These are phyloP conservation scores for Odocoileus hemionus DNA, from an alignment of 2,113 vertebrate species.

Conservation along the genomic window DNA sequence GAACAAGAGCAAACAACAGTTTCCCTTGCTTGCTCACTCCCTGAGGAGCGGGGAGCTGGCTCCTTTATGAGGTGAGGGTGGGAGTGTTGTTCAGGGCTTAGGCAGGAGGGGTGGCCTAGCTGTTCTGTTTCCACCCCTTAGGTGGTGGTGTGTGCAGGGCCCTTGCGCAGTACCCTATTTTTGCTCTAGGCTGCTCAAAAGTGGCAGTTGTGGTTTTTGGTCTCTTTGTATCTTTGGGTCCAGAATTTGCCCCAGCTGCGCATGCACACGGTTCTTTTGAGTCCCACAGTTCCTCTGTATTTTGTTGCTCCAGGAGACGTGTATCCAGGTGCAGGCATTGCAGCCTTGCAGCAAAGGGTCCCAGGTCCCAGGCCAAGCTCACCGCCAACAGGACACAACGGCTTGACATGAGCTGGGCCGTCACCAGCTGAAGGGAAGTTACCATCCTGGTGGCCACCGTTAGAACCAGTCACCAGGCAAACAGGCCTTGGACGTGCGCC, in stretches of 20 bases:
- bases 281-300: not conserved
- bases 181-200: not conserved
- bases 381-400: accelerated
- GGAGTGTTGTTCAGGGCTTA: not conserved
- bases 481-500: not conserved
- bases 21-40: not conserved
- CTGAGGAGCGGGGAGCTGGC: not conserved
- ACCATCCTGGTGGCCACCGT: not conserved
- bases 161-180: not conserved
- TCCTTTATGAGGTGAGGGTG: not conserved
- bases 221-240: not conserved
- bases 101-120: not conserved
- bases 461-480: not conserved
- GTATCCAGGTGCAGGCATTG: not conserved
- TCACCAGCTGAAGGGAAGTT: not conserved
- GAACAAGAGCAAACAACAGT: not conserved
- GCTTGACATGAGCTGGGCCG: not conserved
- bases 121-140: not conserved
- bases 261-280: not conserved
- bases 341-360: not conserved
- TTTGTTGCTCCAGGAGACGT: not conserved
- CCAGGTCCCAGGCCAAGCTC: not conserved
- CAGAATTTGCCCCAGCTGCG: not conserved
- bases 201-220: not conserved
- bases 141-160: not conserved